Conservation (phyloP, 2,888 invertebrate species). For the Tuta absoluta region DNA sequence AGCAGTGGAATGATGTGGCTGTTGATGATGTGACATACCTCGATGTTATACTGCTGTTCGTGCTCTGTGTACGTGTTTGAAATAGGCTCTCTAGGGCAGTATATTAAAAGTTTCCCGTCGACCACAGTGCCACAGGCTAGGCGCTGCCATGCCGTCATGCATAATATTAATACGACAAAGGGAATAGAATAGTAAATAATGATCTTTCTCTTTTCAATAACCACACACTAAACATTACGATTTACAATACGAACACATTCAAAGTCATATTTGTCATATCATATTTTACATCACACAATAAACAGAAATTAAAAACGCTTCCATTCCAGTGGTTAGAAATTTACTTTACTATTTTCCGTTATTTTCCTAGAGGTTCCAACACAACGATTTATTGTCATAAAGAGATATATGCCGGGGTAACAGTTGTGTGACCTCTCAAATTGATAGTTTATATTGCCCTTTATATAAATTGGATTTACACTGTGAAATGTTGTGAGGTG, state of each 20-base stretch:
- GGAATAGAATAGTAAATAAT: slow-evolving; percentile 42
- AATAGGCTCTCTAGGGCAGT: slow-evolving; percentile 23
- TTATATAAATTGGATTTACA: background rate
- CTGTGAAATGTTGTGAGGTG: slow-evolving; percentile 23
- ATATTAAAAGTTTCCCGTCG: slow-evolving; percentile 24
- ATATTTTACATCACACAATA: slow-evolving; percentile 18
- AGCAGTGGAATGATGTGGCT: no score
- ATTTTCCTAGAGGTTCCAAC: no score
- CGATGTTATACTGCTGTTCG: background rate
- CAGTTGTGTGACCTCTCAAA: background rate
- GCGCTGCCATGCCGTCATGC: slow-evolving; percentile 46
- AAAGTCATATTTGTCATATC: slow-evolving; percentile 15
- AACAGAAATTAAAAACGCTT: background rate
- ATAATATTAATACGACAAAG: slow-evolving; percentile 47
- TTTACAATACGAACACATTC: slow-evolving; percentile 32
- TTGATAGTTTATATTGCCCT: background rate
- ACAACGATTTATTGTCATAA: no score
- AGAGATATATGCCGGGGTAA: no score
- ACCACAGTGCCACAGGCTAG: slow-evolving; percentile 44
- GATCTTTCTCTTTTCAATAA: slow-evolving; percentile 36
- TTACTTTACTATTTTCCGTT: no score
- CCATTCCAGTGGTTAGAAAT: background rate
- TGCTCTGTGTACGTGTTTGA: slow-evolving; percentile 31
- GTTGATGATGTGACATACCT: no score
- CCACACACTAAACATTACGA: slow-evolving; percentile 31